phyloP scores from a whole-genome alignment of 2,113 vertebrate species.

The Antechinus stuartii region DNA sequence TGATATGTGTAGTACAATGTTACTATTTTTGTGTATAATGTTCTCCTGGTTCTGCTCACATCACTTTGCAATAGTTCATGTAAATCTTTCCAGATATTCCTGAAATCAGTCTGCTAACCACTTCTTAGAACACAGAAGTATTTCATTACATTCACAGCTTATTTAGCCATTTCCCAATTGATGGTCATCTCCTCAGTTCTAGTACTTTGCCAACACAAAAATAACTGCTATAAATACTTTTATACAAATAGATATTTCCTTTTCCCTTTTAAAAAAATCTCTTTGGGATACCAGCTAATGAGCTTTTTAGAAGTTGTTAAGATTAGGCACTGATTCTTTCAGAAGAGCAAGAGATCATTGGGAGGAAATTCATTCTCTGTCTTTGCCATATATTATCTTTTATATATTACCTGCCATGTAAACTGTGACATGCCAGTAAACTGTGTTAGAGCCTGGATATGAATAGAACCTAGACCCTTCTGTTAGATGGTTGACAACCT shows the following conservation, averaged over 20 bases:
- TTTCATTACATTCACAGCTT: background rate
- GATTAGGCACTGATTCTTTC: background rate
- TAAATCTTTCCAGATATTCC: background rate
- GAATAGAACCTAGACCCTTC: background rate
- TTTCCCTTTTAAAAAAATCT: too few relatives aligned
- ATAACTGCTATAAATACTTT: background rate
- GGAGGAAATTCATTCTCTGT: background rate
- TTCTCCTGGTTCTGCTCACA: background rate
- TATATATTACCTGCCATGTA: background rate
- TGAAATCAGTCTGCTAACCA: background rate
- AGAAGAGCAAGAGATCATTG: background rate
- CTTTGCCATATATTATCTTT: background rate
- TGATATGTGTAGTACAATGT: background rate
- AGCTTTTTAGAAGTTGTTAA: background rate
- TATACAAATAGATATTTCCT: background rate
- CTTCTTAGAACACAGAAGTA: background rate
- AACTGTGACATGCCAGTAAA: background rate
- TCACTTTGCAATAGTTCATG: background rate
- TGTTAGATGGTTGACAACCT: background rate
- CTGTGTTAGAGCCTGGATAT: background rate
- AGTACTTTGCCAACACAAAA: background rate
- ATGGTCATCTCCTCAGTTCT: background rate
- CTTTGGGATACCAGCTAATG: too few relatives aligned
- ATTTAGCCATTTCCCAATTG: background rate
- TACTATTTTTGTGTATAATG: background rate